Percentiles rank a stretch among this genome's conserved stretches.
Evolutionary conservation across 1,140 invertebrate species (phyloP).

Genomic region (Ruditapes philippinarum): DNA sequence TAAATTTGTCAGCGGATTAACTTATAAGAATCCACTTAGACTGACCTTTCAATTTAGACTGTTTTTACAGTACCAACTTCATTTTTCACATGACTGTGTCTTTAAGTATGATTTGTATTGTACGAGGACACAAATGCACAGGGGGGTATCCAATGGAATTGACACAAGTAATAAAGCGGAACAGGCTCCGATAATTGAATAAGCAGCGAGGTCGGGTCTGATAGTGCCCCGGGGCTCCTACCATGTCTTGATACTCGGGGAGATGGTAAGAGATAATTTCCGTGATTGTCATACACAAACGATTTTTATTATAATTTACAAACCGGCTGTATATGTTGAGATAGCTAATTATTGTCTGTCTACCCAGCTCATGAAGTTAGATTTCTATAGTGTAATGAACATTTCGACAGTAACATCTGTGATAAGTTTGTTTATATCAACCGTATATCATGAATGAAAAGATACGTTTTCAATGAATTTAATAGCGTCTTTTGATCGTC

Average conservation of each 20-base stretch:
- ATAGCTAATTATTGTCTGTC: slow-evolving; percentile 40
- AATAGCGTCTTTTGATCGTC: too few species aligned
- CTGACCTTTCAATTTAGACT: neutral
- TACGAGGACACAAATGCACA: slow-evolving; percentile 18
- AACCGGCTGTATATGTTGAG: neutral
- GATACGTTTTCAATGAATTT: too few species aligned
- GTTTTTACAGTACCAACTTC: slow-evolving; percentile 28
- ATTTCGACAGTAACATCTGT: slow-evolving; percentile 60
- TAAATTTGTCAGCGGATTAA: neutral
- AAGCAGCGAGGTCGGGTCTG: neutral
- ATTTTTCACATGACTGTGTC: slow-evolving; percentile 39
- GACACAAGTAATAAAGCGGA: slow-evolving; percentile 44
- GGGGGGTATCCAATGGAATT: slow-evolving; percentile 43
- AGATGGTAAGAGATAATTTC: slow-evolving; percentile 37
- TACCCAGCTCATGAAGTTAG: slow-evolving; percentile 1
- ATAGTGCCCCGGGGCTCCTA: neutral
- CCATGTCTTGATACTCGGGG: neutral
- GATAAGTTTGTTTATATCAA: neutral
- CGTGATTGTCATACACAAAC: neutral
- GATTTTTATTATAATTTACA: neutral
- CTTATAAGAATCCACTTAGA: neutral
- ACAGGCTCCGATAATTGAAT: slow-evolving; percentile 28
- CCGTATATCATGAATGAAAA: too few species aligned
- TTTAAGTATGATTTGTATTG: neutral
- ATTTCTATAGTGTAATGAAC: slow-evolving; percentile 63